These are phyloP conservation scores for Laticauda colubrina DNA, from an alignment of 2,113 vertebrate species.

Conservation along the genomic window DNA sequence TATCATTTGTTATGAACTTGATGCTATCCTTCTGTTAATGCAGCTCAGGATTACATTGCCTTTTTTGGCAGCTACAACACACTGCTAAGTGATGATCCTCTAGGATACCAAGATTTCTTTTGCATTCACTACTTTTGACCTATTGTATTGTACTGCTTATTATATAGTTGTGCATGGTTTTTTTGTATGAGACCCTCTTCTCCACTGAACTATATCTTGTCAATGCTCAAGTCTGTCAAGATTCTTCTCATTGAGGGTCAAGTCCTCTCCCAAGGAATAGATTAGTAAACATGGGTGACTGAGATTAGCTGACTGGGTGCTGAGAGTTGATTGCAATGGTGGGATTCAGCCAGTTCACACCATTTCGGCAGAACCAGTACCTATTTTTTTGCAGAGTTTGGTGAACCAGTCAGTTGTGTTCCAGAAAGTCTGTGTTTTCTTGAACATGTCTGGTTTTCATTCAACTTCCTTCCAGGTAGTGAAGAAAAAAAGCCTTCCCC, in stretches of 20 bases:
- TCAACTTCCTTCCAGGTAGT: too few relatives aligned
- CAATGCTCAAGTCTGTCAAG: too few relatives aligned
- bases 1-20: not conserved
- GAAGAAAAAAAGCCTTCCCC: too few relatives aligned
- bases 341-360: too few relatives aligned
- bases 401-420: too few relatives aligned
- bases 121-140: not conserved
- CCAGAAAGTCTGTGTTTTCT: too few relatives aligned
- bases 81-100: not conserved
- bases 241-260: not conserved
- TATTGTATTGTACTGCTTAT: not conserved
- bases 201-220: too few relatives aligned
- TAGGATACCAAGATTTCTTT: not conserved
- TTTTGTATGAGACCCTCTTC: too few relatives aligned
- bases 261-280: not conserved
- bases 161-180: too few relatives aligned
- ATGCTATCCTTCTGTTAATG: not conserved
- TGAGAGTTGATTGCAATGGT: not conserved
- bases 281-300: not conserved
- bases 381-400: too few relatives aligned
- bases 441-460: too few relatives aligned
- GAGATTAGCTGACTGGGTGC: not conserved
- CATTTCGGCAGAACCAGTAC: too few relatives aligned
- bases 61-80: not conserved
- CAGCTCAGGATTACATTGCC: not conserved